Percentiles rank a stretch among this genome's conserved stretches.
These are phyloP conservation scores for Alaudala cheleensis DNA, from an alignment of 2,113 vertebrate genomes.

Conservation along the genomic window DNA sequence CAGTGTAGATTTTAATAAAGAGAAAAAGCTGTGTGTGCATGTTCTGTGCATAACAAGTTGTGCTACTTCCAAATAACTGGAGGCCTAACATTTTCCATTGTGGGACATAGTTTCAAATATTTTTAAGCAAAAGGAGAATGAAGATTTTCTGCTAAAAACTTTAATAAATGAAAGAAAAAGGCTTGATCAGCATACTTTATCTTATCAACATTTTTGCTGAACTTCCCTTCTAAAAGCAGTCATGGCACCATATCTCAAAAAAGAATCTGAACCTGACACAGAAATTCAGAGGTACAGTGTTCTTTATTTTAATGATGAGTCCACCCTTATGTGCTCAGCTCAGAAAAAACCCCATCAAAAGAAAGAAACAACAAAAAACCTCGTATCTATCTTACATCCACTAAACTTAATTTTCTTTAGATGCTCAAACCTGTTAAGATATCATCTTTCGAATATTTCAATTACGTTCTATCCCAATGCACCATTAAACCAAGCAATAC, in stretches of 20 bases:
- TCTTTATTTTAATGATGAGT: not conserved
- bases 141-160: not conserved
- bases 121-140: not conserved
- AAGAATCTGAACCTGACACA: not conserved
- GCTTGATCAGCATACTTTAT: fast-evolving
- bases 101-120: not conserved
- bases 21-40: not conserved
- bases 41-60: not conserved
- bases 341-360: not conserved
- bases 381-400: not conserved
- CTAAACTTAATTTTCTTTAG: not conserved
- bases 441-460: not conserved
- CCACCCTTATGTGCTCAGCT: fast-evolving
- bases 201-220: not conserved
- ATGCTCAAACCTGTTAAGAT: not conserved
- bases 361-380: not conserved
- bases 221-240: not conserved
- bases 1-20: not conserved
- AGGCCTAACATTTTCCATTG: not conserved
- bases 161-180: not conserved
- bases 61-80: not conserved
- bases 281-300: fast-evolving
- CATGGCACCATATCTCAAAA: not conserved
- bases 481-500: not conserved
- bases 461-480: not conserved